Evolutionary conservation across 2,888 invertebrate species (phyloP), one percentile per base, ranked within the genome.

Genomic region (Ormyrus pomaceus): DNA sequence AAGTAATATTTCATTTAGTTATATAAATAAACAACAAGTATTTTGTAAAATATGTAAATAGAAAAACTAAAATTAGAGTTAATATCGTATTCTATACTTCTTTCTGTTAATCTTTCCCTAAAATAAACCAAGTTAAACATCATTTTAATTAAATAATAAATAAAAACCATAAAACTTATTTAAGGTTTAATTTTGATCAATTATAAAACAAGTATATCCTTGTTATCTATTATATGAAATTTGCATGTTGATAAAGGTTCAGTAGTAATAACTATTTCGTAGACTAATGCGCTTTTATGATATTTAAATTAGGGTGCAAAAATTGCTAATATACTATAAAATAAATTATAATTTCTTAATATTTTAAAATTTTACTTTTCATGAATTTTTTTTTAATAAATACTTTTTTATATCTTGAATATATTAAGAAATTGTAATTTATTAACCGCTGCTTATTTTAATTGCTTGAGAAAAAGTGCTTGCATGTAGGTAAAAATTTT

Each of bases 401-500:
- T 34, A 34, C 34, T 56, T 50, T 55, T 56, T 9, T 66, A 13
- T 11, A 19, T 66, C 58, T 10, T 6, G 45, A 65, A 61, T 58
- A 5, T 10, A 61, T 69, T 61, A 53, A 72, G 66, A 62, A 50
- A 48, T 65, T 73, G 10, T 72, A 78, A 65, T 71, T 55, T 56
- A 48, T 53, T 46, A 65, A 68, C 64, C 64, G 55, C 61, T 73
- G 45, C 68, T 70, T 61, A 59, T 13, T 61, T 34, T 76, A 62
- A 46, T 61, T 62, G 73, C 68, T 73, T 69, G 53, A 13, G 53
- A 45, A 65, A 65, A 58, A 48, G 34, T 55, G 65, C 34, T 61
- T 70, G 87, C 88, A 87, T 87, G 88, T 86, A 81, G 83, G 53
- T 80, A 71, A 80, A 72, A 65, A 83, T 79, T 75, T 82, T 19